phyloP scores from a whole-genome alignment of 2,113 vertebrate genomes.

The Oostethus manadensis region DNA sequence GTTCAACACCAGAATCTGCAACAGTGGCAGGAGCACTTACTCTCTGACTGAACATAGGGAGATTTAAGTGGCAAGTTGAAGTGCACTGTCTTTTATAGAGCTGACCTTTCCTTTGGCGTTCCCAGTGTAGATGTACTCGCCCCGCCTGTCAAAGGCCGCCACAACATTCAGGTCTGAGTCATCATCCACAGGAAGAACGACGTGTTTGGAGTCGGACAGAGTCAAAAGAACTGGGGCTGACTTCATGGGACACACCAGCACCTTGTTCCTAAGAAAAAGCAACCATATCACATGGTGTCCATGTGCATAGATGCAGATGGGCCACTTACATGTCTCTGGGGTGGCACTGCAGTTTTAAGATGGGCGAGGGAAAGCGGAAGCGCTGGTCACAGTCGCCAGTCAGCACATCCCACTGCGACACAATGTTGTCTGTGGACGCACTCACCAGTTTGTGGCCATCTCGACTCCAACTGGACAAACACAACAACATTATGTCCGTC shows the following conservation, averaged over 20 bases:
- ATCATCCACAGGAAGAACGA: constrained; percentile 94
- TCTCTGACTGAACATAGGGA: not conserved
- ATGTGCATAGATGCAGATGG: not conserved
- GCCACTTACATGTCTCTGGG: constrained; percentile 92
- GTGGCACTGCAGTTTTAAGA: constrained; percentile 94
- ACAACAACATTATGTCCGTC: not conserved
- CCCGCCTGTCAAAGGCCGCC: constrained; percentile 93
- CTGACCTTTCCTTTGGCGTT: constrained; percentile 98
- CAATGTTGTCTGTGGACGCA: constrained; percentile 96
- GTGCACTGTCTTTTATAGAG: too few relatives aligned
- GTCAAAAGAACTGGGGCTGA: constrained; percentile 93
- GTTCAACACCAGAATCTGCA: constrained; percentile 92
- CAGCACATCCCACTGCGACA: constrained; percentile 96
- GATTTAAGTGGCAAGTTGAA: not conserved
- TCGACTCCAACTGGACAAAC: constrained; percentile 85
- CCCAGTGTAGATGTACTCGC: constrained; percentile 96
- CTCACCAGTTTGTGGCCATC: constrained; percentile 97
- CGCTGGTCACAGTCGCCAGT: constrained; percentile 96
- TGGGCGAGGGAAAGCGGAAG: constrained; percentile 94
- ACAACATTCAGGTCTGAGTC: constrained; percentile 97
- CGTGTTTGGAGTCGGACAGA: constrained; percentile 92
- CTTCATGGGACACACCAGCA: constrained; percentile 98
- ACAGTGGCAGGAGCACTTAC: not conserved
- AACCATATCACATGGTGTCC: not conserved
- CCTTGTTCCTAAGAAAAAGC: constrained; percentile 80